A percentile compares a stretch with the other conserved stretches of the same genome.
phyloP scores from a whole-genome alignment of 2,113 vertebrate species.

The Coryphaenoides rupestris region DNA sequence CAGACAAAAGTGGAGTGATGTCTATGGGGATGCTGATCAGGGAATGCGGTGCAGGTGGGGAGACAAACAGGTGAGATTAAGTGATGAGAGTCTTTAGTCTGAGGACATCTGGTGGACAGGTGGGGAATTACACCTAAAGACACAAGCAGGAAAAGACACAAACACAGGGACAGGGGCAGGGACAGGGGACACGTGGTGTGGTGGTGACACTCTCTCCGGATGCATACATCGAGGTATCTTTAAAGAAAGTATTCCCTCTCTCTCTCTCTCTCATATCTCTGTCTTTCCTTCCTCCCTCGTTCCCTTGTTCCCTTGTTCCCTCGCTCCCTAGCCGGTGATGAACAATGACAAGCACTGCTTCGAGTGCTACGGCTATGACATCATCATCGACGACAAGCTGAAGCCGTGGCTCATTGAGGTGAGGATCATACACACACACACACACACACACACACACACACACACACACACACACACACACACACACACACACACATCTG shows the following conservation, averaged over 20 bases:
- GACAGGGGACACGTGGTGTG: too few relatives aligned
- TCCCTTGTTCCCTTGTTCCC: background rate
- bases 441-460: background rate
- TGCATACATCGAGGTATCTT: background rate
- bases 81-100: too few relatives aligned
- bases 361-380: constrained; percentile 97
- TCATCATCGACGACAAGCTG: constrained; percentile 95
- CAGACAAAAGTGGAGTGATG: too few relatives aligned
- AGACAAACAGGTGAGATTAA: too few relatives aligned
- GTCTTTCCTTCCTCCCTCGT: too few relatives aligned
- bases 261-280: constrained; percentile 5
- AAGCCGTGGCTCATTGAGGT: constrained; percentile 99
- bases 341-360: constrained; percentile 99
- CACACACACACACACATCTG: background rate
- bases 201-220: too few relatives aligned
- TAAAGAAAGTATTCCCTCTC: background rate
- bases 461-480: background rate
- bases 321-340: constrained; percentile 85
- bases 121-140: too few relatives aligned
- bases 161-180: too few relatives aligned
- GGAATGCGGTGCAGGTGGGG: too few relatives aligned
- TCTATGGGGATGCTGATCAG: too few relatives aligned
- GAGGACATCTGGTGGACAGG: too few relatives aligned
- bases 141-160: too few relatives aligned
- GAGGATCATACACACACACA: constrained; percentile 22